Conservation (phyloP, 2,797 vertebrate species). For the Ammospiza maritima region DNA sequence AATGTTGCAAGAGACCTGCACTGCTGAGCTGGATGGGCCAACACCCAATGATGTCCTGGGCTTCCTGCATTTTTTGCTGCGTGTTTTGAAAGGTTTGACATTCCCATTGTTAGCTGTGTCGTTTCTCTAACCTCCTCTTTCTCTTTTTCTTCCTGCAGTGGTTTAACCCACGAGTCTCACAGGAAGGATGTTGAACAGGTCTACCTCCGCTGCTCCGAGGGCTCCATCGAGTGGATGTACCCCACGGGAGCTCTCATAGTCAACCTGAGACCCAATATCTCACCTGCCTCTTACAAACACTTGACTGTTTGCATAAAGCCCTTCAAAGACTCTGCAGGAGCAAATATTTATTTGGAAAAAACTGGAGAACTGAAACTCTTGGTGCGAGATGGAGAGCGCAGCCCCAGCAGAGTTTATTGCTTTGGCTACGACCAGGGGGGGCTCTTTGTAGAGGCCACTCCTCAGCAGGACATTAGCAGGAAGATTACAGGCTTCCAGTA, state of each 20-base stretch:
- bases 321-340: slow-evolving; percentile 87
- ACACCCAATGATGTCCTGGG: background rate
- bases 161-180: slow-evolving; percentile 93
- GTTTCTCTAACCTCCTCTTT: slow-evolving; percentile 20
- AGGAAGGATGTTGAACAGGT: slow-evolving; percentile 97
- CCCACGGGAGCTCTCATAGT: slow-evolving; percentile 96
- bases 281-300: slow-evolving; percentile 79
- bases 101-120: background rate
- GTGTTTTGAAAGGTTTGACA: slow-evolving; percentile 26
- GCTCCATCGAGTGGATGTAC: slow-evolving; percentile 95
- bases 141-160: slow-evolving; percentile 75
- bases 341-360: slow-evolving; percentile 97
- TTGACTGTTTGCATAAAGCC: slow-evolving; percentile 96
- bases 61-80: background rate
- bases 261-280: slow-evolving; percentile 93
- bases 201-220: slow-evolving; percentile 94
- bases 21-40: background rate
- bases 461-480: slow-evolving; percentile 92
- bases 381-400: slow-evolving; percentile 85
- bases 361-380: slow-evolving; percentile 91
- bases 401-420: slow-evolving; percentile 85
- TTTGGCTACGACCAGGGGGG: slow-evolving; percentile 89
- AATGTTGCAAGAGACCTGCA: background rate
- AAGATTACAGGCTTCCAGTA: slow-evolving; percentile 95
- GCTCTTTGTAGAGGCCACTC: slow-evolving; percentile 93